Base-by-base conservation (phyloP, 2,797 vertebrate species). In the Acanthurus tractus region DNA sequence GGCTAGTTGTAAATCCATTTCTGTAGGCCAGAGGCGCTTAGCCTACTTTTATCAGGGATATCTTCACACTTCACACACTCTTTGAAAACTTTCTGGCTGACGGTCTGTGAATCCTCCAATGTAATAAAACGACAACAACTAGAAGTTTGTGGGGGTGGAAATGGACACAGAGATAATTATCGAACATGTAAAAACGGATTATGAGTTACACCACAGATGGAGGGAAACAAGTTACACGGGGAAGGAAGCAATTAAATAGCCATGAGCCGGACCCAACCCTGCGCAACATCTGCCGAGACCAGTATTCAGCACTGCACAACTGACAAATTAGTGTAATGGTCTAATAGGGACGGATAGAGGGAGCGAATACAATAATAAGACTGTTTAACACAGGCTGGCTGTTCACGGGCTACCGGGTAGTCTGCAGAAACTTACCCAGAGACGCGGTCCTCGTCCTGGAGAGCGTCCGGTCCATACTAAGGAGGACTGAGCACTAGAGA, bases 351-450 rank as follows among this genome's bases (percentile, higher is more conserved):
- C 90, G 69, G 85, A 92, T 83, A 86, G 88, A 86, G 88, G 84
- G 83, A 90, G 86, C 74, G 84, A 93, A 87, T 84, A 94, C 92
- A 93, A 94, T 93, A 92, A 92, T 90, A 86, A 79, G 84, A 84
- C 91, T 92, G 89, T 93, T 86, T 87, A 82, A 91, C 86, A 82
- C 81, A 22, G 82, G 63, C 87, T 86, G 90, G 63, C 87, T 89
- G 84, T 83, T 87, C 83, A 93, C 92, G 68, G 75, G 86, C 88
- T 86, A 89, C 89, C 88, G 88, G 78, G 59, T 80, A 83, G 81
- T 88, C 85, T 79, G 86, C 71, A 79, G 66, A 80, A 96, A 96
- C 97, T 98, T 96, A 99, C 98, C 98, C 96, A 93, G 92, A 95
- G 90, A 89, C 73, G 93, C 74, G 92, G 70, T 94, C 86, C 89